Percentiles rank a stretch among this genome's conserved stretches.
These are phyloP conservation scores for Phrynocephalus vlangalii DNA, from an alignment of 2,797 vertebrate species.

Conservation along the genomic window DNA sequence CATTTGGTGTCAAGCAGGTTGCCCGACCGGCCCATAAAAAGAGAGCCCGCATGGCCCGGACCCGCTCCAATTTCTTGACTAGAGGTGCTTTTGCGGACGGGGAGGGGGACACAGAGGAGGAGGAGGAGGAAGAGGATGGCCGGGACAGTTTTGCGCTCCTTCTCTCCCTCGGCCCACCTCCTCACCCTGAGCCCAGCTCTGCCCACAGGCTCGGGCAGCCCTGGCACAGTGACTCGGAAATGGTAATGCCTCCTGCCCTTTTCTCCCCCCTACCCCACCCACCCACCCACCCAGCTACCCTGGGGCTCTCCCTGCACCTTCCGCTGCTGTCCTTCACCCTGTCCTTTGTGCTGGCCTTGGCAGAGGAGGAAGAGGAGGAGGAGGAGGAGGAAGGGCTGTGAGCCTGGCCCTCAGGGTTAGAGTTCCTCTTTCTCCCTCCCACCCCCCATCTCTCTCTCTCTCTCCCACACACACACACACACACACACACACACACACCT, in stretches of 20 bases:
- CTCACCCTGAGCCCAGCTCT: conserved; percentile 83
- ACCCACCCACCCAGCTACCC: conserved; percentile 79
- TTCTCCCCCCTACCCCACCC: conserved; percentile 62
- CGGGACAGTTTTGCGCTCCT: conserved; percentile 84
- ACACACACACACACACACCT: no score
- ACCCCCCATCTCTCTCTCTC: neutral
- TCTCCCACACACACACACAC: no score
- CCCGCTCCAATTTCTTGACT: conserved; percentile 99
- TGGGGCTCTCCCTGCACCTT: conserved; percentile 78
- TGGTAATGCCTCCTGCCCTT: conserved; percentile 87
- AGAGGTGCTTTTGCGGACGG: conserved; percentile 88
- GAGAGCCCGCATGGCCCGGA: conserved; percentile 98
- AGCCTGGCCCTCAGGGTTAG: neutral
- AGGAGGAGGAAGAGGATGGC: conserved; percentile 90
- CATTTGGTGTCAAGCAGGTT: conserved; percentile 92
- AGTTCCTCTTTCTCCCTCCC: neutral
- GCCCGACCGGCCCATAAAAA: conserved; percentile 92
- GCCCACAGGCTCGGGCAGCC: conserved; percentile 85
- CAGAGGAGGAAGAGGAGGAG: conserved; percentile 58
- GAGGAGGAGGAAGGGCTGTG: neutral
- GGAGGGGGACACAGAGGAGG: conserved; percentile 93
- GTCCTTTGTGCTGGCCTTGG: conserved; percentile 59
- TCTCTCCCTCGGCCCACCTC: conserved; percentile 87
- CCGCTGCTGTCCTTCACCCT: conserved; percentile 72
- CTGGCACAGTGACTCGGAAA: conserved; percentile 99